Percentiles rank a stretch among this genome's conserved stretches.
Evolutionary conservation across 2,888 invertebrate species (phyloP).

Genomic region (Nasonia oneida): DNA sequence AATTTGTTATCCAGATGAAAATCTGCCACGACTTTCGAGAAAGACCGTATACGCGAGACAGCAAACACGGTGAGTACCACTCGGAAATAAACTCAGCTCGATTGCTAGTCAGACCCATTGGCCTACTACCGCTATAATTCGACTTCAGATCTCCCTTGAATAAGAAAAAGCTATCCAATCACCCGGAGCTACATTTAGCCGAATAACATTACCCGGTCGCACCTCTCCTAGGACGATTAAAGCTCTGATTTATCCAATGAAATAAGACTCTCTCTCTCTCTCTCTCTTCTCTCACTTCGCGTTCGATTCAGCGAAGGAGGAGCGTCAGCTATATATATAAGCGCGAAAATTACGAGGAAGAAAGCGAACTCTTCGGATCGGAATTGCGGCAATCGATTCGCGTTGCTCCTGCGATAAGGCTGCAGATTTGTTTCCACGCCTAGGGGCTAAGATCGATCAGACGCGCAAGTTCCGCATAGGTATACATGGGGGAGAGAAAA

Average conservation of each 20-base stretch:
- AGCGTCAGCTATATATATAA: neutral
- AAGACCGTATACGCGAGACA: neutral
- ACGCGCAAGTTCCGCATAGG: neutral
- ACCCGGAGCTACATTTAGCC: slow-evolving; percentile 25
- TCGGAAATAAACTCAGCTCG: neutral
- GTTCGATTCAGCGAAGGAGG: neutral
- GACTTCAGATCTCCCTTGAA: neutral
- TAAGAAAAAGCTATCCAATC: slow-evolving; percentile 24
- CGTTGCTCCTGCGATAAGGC: slow-evolving; percentile 1
- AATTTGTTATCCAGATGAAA: too few species aligned
- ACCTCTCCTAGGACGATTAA: slow-evolving; percentile 18
- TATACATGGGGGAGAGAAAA: neutral
- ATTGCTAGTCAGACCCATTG: neutral
- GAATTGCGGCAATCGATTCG: slow-evolving; percentile 48
- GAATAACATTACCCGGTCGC: slow-evolving; percentile 11
- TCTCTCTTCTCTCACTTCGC: neutral
- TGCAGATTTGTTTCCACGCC: slow-evolving; percentile 38
- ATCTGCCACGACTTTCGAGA: too few species aligned
- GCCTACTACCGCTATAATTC: neutral
- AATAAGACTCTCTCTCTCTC: slow-evolving; percentile 23
- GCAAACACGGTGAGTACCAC: neutral
- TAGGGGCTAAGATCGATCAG: slow-evolving; percentile 21
- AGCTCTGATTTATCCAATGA: slow-evolving; percentile 34
- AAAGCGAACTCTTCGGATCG: neutral
- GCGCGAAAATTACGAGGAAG: slow-evolving; percentile 15